Conservation (phyloP, 2,797 vertebrate genomes). For the Erpetoichthys calabaricus region DNA sequence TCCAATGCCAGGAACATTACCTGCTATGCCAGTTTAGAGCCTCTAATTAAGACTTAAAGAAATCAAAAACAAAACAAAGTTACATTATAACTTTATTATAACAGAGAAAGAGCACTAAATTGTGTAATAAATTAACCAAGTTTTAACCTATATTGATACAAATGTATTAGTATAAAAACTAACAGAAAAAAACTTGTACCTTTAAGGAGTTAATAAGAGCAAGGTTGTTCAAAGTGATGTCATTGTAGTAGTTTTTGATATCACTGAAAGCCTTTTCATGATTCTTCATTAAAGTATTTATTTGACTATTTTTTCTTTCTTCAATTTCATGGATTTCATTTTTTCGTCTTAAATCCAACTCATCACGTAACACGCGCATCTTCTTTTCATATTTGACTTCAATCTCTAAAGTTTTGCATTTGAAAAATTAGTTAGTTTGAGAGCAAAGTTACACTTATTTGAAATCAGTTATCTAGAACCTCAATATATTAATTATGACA, state of each 20-base stretch:
- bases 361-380: slow-evolving; percentile 46
- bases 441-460: neutral
- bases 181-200: slow-evolving; percentile 20
- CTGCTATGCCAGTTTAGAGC: too few species aligned
- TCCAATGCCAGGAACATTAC: too few species aligned
- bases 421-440: neutral
- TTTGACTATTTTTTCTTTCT: slow-evolving; percentile 64
- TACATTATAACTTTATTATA: too few species aligned
- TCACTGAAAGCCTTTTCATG: slow-evolving; percentile 55
- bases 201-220: slow-evolving; percentile 37
- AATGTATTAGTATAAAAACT: too few species aligned
- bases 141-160: too few species aligned
- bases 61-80: too few species aligned
- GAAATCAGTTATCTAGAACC: neutral
- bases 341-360: slow-evolving; percentile 58
- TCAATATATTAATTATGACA: neutral
- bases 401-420: slow-evolving; percentile 45
- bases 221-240: slow-evolving; percentile 50
- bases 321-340: slow-evolving; percentile 55
- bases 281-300: slow-evolving; percentile 46
- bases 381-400: slow-evolving; percentile 54
- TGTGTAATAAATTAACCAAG: too few species aligned
- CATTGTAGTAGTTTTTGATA: slow-evolving; percentile 44
- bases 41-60: too few species aligned
- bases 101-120: too few species aligned